Evolutionary conservation across 1,140 invertebrate species (phyloP).

Genomic region (Araneus ventricosus): DNA sequence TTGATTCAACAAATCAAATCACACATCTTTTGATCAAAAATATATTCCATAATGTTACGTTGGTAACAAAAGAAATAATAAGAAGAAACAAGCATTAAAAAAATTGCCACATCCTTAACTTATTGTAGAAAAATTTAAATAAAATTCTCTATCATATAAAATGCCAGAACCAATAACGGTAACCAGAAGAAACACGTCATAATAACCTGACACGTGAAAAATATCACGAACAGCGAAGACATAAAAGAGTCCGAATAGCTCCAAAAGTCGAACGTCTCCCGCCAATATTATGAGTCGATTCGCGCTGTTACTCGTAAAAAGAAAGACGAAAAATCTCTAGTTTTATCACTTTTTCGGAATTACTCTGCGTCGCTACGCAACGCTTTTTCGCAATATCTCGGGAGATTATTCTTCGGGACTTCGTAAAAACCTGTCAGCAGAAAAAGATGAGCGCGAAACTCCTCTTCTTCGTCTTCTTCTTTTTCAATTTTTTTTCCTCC

Average conservation of each 20-base stretch:
- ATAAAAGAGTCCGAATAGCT: not conserved
- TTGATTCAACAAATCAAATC: too few relatives aligned
- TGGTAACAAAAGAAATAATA: not conserved
- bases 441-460: conserved; percentile 13
- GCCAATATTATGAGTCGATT: conserved; percentile 42
- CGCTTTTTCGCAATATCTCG: conserved; percentile 25
- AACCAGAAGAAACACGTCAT: not conserved
- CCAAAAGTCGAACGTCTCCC: not conserved
- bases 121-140: not conserved
- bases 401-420: conserved; percentile 28
- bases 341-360: conserved; percentile 68
- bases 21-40: too few relatives aligned
- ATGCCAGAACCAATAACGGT: not conserved
- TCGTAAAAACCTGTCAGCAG: conserved; percentile 33
- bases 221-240: not conserved
- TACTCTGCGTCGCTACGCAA: conserved; percentile 38
- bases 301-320: conserved; percentile 46
- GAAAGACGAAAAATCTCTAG: not conserved
- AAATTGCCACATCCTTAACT: not conserved
- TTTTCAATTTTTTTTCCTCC: not conserved
- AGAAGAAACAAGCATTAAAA: not conserved
- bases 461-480: not conserved
- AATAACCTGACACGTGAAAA: not conserved
- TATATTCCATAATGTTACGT: not conserved
- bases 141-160: not conserved